Evolutionary conservation across 2,888 invertebrate genomes (phyloP).

Genomic region (Lottia scabra): DNA sequence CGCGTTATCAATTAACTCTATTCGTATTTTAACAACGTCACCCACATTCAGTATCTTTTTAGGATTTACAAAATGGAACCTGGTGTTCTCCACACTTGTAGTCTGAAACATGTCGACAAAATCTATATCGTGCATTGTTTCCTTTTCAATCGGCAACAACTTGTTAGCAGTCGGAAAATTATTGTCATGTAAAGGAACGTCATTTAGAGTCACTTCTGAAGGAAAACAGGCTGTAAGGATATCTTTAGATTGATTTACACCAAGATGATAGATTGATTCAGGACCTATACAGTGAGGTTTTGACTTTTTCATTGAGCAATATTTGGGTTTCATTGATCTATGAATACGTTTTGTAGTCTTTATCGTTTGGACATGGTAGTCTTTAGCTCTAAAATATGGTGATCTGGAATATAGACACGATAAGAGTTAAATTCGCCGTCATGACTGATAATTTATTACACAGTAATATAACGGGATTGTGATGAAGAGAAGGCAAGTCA

Average conservation of each 20-base stretch:
- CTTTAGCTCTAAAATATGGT: too few relatives aligned
- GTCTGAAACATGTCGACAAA: background rate
- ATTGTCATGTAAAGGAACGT: background rate
- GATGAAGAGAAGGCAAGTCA: too few relatives aligned
- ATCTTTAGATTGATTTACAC: background rate
- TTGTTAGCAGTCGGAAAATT: background rate
- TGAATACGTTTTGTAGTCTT: too few relatives aligned
- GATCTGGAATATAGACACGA: too few relatives aligned
- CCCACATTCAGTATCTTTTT: background rate
- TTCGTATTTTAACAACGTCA: slow-evolving; percentile 4
- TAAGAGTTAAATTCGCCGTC: too few relatives aligned
- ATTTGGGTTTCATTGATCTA: background rate
- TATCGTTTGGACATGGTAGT: too few relatives aligned
- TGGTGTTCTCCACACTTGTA: background rate
- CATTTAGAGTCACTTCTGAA: background rate
- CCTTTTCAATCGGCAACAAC: background rate
- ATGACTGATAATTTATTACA: too few relatives aligned
- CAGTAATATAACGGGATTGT: too few relatives aligned
- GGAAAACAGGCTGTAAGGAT: background rate
- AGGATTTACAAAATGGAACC: background rate
- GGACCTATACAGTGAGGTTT: background rate
- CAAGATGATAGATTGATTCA: background rate
- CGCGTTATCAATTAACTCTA: slow-evolving; percentile 10
- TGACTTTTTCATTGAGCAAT: background rate
- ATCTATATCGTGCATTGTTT: background rate